Conservation (phyloP, 2,797 vertebrate species). For the Erpetoichthys calabaricus region DNA sequence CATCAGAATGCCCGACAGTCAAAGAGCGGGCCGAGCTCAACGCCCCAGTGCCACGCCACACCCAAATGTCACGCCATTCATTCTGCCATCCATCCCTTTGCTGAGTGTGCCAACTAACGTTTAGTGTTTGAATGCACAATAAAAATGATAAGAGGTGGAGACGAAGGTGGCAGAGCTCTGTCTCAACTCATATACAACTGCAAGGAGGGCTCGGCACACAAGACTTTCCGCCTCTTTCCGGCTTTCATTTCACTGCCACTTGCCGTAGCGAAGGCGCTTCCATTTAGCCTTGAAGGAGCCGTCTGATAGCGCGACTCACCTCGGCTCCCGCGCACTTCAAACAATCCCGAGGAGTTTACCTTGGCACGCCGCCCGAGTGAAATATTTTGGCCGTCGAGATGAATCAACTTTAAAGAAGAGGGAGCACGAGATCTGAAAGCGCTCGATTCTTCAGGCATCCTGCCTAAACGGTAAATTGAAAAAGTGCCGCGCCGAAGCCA, state of each 20-base stretch:
- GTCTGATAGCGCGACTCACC: slow-evolving; percentile 7
- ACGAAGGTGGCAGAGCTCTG: too few species aligned
- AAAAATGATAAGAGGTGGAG: too few species aligned
- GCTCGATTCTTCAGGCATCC: slow-evolving; percentile 28
- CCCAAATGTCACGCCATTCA: too few species aligned
- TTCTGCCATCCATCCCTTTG: too few species aligned
- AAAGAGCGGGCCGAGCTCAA: too few species aligned
- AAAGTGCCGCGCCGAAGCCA: too few species aligned
- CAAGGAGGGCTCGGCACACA: too few species aligned
- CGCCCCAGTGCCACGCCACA: too few species aligned
- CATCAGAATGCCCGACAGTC: too few species aligned
- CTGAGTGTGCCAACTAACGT: too few species aligned
- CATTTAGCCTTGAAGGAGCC: slow-evolving; percentile 4
- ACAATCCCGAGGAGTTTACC: slow-evolving; percentile 47
- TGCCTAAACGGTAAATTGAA: slow-evolving; percentile 1
- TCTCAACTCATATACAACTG: too few species aligned
- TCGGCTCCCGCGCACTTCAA: slow-evolving; percentile 27
- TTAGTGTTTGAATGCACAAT: too few species aligned
- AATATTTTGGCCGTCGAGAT: slow-evolving; percentile 48
- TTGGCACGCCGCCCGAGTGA: slow-evolving; percentile 42
- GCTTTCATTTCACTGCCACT: slow-evolving; percentile 12
- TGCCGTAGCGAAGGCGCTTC: slow-evolving; percentile 2
- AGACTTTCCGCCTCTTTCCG: slow-evolving; percentile 4
- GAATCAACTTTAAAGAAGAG: slow-evolving; percentile 25
- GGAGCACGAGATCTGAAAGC: slow-evolving; percentile 30